phyloP scores from a whole-genome alignment of 2,113 vertebrate genomes.

The Ginglymostoma cirratum region DNA sequence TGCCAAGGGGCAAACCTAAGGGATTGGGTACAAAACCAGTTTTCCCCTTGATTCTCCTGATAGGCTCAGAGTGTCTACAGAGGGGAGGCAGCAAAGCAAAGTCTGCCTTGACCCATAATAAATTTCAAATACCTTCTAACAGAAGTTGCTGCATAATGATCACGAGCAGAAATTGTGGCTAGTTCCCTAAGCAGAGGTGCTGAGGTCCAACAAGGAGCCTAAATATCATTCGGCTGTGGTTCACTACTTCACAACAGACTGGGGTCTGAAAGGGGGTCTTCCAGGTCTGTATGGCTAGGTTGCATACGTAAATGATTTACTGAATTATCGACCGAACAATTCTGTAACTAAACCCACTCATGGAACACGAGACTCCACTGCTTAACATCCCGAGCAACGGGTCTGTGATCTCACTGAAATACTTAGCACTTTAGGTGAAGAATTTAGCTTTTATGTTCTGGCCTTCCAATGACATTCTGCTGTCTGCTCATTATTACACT shows the following conservation, averaged over 20 bases:
- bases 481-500: neutral
- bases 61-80: neutral
- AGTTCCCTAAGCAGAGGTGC: neutral
- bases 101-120: neutral
- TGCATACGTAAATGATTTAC: neutral
- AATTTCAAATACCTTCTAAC: neutral
- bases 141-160: neutral
- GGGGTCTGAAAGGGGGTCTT: neutral
- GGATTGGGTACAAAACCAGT: neutral
- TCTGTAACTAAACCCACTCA: neutral
- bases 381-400: neutral
- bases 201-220: neutral
- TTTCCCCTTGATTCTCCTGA: too few relatives aligned
- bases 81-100: neutral
- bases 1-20: neutral
- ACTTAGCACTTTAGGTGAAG: neutral
- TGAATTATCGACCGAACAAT: neutral
- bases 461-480: neutral
- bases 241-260: neutral
- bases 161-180: neutral
- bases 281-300: neutral
- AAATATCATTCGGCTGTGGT: neutral
- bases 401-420: neutral
- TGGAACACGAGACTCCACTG: neutral
- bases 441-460: constrained; percentile 7